These are phyloP conservation scores for Erpetoichthys calabaricus DNA, from an alignment of 2,797 vertebrate genomes.

Conservation along the genomic window DNA sequence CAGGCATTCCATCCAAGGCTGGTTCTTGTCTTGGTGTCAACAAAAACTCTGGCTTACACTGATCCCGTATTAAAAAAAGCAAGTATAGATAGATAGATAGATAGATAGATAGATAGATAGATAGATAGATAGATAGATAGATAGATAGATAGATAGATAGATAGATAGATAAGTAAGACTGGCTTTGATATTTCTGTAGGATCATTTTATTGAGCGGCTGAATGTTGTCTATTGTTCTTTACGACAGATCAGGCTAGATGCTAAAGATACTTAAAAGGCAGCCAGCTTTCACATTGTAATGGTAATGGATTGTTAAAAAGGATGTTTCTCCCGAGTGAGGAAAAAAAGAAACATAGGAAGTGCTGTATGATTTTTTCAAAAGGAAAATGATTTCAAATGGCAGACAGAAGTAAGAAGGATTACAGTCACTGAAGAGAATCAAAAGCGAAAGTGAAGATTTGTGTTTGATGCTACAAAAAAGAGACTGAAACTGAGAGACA, in stretches of 20 bases:
- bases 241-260: background rate
- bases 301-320: background rate
- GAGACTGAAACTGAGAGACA: no score
- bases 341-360: background rate
- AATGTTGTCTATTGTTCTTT: background rate
- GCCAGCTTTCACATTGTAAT: background rate
- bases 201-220: background rate
- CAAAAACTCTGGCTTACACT: no score
- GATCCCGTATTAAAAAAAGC: no score
- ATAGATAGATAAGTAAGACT: no score
- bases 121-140: no score
- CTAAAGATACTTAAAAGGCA: background rate
- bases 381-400: background rate
- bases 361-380: background rate
- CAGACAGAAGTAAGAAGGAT: background rate
- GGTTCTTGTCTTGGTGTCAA: no score
- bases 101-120: no score
- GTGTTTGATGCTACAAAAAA: no score
- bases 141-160: no score
- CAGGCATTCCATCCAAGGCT: no score
- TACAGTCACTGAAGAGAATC: background rate
- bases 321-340: background rate
- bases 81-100: no score
- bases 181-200: background rate
- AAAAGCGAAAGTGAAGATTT: background rate